Conservation (phyloP, 2,797 vertebrate genomes). For the Thunnus albacares region DNA sequence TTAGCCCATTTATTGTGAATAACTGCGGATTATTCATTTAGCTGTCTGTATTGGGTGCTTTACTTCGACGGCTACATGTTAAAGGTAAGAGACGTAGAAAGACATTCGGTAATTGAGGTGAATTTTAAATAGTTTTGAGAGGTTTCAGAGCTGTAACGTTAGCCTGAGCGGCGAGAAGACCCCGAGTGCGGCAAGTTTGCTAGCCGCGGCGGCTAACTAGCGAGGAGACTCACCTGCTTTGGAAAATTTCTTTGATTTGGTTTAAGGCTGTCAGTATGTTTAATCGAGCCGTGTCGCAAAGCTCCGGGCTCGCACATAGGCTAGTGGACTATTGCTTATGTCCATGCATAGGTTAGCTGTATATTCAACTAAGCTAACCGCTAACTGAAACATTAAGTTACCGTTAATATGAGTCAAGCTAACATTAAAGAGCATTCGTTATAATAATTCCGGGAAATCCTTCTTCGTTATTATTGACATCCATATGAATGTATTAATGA, state of each 20-base stretch:
- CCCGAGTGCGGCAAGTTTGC: slow-evolving; percentile 45
- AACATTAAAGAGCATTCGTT: not conserved
- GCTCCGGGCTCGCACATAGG: fast-evolving
- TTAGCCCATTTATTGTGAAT: slow-evolving; percentile 58
- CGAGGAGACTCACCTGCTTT: no score
- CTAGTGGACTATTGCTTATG: no score
- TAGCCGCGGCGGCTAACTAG: slow-evolving; percentile 14
- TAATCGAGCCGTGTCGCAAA: fast-evolving
- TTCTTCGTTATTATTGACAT: not conserved
- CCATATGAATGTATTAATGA: fast-evolving
- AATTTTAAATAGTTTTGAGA: not conserved
- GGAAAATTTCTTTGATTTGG: no score
- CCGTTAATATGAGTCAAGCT: slow-evolving; percentile 7
- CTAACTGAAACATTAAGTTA: not conserved
- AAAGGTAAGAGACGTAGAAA: slow-evolving; percentile 70
- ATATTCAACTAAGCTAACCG: slow-evolving; percentile 6
- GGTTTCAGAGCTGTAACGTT: not conserved
- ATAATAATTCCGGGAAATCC: not conserved
- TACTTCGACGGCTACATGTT: slow-evolving; percentile 74
- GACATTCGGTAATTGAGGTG: fast-evolving
- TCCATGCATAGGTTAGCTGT: no score
- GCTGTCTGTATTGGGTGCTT: not conserved
- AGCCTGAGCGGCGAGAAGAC: slow-evolving; percentile 4
- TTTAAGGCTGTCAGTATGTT: fast-evolving
- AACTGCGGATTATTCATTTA: slow-evolving; percentile 1